Evolutionary conservation across 2,888 invertebrate species (phyloP).

Genomic region (Julus scanicus): DNA sequence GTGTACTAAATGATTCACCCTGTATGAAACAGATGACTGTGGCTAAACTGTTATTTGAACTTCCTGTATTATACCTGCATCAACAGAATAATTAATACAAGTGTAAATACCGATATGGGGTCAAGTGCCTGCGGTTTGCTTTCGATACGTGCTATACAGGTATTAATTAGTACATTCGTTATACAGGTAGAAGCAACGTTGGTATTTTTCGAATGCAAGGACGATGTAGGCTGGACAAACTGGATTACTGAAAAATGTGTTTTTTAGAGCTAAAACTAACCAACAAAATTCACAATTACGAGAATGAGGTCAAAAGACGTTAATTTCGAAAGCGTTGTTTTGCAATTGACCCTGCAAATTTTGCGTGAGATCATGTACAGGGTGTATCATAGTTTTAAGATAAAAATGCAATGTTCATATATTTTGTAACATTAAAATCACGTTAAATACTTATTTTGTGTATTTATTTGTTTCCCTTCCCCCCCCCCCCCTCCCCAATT

Average conservation of each 20-base stretch:
- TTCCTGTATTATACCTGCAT: neutral
- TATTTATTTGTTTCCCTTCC: neutral
- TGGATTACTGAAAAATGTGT: conserved; percentile 4
- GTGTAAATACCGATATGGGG: neutral
- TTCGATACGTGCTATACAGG: neutral
- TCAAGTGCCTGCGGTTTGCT: neutral
- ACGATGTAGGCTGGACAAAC: conserved; percentile 24
- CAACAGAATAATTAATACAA: neutral
- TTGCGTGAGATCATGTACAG: neutral
- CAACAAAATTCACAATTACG: conserved; percentile 27
- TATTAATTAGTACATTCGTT: neutral
- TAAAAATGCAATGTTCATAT: conserved; percentile 5
- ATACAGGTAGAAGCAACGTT: neutral
- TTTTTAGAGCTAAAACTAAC: neutral
- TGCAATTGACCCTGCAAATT: neutral
- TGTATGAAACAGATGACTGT: no score
- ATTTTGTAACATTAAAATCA: conserved; percentile 42
- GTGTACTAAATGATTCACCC: no score
- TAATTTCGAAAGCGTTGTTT: conserved; percentile 8
- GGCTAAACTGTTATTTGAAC: neutral
- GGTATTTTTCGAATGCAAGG: neutral
- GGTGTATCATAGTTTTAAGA: conserved; percentile 23
- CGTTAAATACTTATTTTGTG: conserved; percentile 20
- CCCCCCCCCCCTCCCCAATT: no score
- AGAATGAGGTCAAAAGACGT: conserved; percentile 10